Evolutionary conservation across 2,888 invertebrate species (phyloP), one percentile per base, ranked within the genome.

Genomic region (Boloria euphrosyne): DNA sequence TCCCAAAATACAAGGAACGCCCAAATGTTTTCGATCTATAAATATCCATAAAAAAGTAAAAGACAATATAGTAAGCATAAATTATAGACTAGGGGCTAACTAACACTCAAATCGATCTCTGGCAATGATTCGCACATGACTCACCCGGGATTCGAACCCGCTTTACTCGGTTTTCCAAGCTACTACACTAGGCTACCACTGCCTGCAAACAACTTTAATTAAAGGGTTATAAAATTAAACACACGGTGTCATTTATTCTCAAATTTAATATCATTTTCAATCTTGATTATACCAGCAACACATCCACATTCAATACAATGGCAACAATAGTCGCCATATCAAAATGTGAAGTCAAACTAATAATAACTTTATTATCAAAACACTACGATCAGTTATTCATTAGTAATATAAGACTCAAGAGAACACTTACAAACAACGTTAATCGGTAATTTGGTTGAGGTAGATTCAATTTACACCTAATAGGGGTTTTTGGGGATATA

Each of bases 301-400:
- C 59, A 46, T 79, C 87, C 87, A 78, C 86, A 88, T 89, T 90
- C 90, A 91, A 91, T 86, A 90, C 79, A 74, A 68, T 80, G 85
- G 90, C 88, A 90, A 91, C 89, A 90, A 91, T 89, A 90, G 80
- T 91, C 89, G 89, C 90, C 90, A 83, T 90, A 91, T 91, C 89
- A 91, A 91, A 91, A 91, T 80, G 85, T 86, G 82, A 82, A 84
- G 80, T 79, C 84, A 85, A 89, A 86, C 86, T 85, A 83, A 86
- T 87, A 80, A 83, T 86, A 85, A 79, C 76, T 84, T 85, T 84
- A 84, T 86, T 84, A 86, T 87, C 82, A 87, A 87, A 90, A 90
- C 87, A 86, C 89, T 90, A 90, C 86, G 73, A 76, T 84, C 85
- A 87, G 84, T 87, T 81, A 86, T 85, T 82, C 71, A 86, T 87